These are phyloP conservation scores for Cactoblastis cactorum DNA, from an alignment of 2,888 invertebrate species.

Conservation along the genomic window DNA sequence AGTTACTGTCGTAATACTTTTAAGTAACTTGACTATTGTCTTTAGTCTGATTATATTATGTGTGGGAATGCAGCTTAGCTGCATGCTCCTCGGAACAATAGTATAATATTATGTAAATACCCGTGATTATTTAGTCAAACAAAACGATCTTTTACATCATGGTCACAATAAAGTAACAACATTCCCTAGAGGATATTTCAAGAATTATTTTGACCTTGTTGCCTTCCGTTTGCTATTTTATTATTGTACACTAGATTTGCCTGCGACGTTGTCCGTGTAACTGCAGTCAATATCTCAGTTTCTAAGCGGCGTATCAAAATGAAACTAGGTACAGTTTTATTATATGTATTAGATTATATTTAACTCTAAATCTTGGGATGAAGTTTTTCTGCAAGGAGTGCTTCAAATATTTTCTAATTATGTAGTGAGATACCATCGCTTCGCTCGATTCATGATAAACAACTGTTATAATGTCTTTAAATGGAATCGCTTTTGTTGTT, in stretches of 20 bases:
- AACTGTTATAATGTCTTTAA: no score
- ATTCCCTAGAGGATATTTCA: constrained; percentile 3
- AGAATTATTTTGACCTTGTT: not conserved
- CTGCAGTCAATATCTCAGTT: no score
- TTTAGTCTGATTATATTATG: not conserved
- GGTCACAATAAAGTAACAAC: not conserved
- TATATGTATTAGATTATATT: no score
- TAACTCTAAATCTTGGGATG: no score
- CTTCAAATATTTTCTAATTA: no score
- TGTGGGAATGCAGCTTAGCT: constrained; percentile 1
- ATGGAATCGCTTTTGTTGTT: no score
- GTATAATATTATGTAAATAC: constrained; percentile 5
- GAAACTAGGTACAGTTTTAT: no score
- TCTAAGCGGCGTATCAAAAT: no score
- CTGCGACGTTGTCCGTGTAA: no score
- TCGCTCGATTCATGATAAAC: no score
- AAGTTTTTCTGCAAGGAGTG: no score
- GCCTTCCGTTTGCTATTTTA: not conserved
- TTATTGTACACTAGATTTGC: not conserved
- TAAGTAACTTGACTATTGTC: not conserved
- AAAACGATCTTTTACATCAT: constrained; percentile 4
- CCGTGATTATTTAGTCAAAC: not conserved
- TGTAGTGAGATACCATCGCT: no score
- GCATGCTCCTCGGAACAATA: not conserved
- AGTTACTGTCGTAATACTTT: not conserved